Evolutionary conservation across 2,888 invertebrate species (phyloP).

Genomic region (Atethmia centrago): DNA sequence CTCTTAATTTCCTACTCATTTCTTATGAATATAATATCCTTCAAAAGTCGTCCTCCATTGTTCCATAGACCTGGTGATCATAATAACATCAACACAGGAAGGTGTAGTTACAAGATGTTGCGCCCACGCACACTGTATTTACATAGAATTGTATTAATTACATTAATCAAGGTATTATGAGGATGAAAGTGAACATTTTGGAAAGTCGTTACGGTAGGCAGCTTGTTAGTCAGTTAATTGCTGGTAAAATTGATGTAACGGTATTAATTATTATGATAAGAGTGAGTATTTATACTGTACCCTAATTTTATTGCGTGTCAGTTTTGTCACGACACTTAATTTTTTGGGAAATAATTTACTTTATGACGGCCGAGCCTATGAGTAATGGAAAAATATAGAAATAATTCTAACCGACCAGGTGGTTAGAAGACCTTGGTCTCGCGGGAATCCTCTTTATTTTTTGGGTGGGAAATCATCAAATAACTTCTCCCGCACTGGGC

Average conservation of each 20-base stretch:
- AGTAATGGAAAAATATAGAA: too few relatives aligned
- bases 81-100: slow-evolving; percentile 51
- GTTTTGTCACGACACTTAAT: not conserved
- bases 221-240: slow-evolving; percentile 44
- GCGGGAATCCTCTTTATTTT: too few relatives aligned
- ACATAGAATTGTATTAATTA: slow-evolving; percentile 51
- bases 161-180: slow-evolving; percentile 32
- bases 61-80: slow-evolving; percentile 2
- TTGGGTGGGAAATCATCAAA: too few relatives aligned
- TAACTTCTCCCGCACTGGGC: too few relatives aligned
- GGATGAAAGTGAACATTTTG: slow-evolving; percentile 51
- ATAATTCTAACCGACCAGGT: too few relatives aligned
- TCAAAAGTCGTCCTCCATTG: not conserved
- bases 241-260: slow-evolving; percentile 14
- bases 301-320: not conserved
- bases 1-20: too few relatives aligned
- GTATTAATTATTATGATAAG: not conserved
- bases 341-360: not conserved
- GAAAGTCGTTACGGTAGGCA: slow-evolving; percentile 54
- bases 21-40: not conserved
- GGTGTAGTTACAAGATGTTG: slow-evolving; percentile 56
- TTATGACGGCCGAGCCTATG: not conserved
- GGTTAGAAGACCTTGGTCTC: too few relatives aligned
- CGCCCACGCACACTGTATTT: slow-evolving; percentile 57
- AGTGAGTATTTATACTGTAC: not conserved